These are phyloP conservation scores for Gryllus bimaculatus DNA, from an alignment of 1,140 invertebrate genomes.

Conservation along the genomic window DNA sequence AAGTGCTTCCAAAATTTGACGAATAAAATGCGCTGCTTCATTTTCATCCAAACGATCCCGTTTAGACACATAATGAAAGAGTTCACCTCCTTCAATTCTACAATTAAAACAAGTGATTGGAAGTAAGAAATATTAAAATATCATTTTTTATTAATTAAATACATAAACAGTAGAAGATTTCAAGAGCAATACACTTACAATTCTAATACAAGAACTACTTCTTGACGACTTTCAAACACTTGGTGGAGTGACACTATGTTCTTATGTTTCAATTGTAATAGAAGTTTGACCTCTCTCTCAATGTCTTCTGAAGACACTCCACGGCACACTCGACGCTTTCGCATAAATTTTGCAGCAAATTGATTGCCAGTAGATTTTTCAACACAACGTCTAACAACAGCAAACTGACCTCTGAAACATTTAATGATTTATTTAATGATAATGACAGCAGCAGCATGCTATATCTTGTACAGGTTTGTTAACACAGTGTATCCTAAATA, in stretches of 20 bases:
- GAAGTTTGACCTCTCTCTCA: constrained; percentile 49
- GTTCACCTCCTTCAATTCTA: constrained; percentile 44
- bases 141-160: background rate
- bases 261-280: constrained; percentile 49
- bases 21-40: constrained; percentile 53
- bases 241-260: constrained; percentile 51
- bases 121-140: constrained; percentile 30
- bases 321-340: constrained; percentile 49
- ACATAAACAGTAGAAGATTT: background rate
- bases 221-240: constrained; percentile 51
- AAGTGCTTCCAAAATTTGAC: constrained; percentile 54
- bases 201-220: constrained; percentile 55
- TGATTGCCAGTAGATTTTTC: constrained; percentile 44
- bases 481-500: background rate
- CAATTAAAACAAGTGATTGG: constrained; percentile 34
- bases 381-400: constrained; percentile 52
- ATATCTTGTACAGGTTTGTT: background rate
- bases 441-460: constrained; percentile 7
- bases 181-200: constrained; percentile 38
- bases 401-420: constrained; percentile 57
- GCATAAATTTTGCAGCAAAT: constrained; percentile 63
- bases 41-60: constrained; percentile 46
- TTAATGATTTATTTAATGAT: background rate
- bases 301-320: constrained; percentile 45
- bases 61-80: constrained; percentile 48